phyloP scores from a whole-genome alignment of 2,113 vertebrate species.

The Azemiops feae region DNA sequence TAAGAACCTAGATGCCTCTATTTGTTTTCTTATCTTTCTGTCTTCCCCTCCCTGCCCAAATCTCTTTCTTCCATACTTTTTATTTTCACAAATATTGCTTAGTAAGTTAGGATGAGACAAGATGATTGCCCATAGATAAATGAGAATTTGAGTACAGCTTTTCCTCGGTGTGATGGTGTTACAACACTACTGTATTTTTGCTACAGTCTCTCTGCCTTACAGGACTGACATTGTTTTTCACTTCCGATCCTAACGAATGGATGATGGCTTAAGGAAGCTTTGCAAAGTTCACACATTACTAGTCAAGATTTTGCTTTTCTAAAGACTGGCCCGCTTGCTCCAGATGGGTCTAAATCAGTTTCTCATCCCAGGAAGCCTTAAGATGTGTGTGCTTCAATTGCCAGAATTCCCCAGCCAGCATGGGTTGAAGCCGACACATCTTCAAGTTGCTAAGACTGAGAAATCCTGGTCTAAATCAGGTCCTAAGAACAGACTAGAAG shows the following conservation, averaged over 20 bases:
- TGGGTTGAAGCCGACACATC: background rate
- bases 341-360: background rate
- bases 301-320: background rate
- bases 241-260: background rate
- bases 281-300: background rate
- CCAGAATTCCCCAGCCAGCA: too few species aligned
- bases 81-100: background rate
- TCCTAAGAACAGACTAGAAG: too few species aligned
- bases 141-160: background rate
- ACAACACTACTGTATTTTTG: background rate
- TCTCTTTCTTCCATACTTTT: background rate
- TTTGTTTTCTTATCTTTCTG: background rate
- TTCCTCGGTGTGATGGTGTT: background rate
- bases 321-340: background rate
- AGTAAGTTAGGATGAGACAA: background rate
- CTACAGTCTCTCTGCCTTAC: background rate
- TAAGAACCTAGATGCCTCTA: background rate
- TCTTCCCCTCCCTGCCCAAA: background rate
- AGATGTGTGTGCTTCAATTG: too few species aligned
- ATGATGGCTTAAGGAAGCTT: background rate
- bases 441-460: background rate
- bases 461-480: background rate
- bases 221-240: background rate
- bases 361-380: background rate
- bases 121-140: background rate